These are phyloP conservation scores for Gopherus flavomarginatus DNA, from an alignment of 2,113 vertebrate genomes.

Conservation along the genomic window DNA sequence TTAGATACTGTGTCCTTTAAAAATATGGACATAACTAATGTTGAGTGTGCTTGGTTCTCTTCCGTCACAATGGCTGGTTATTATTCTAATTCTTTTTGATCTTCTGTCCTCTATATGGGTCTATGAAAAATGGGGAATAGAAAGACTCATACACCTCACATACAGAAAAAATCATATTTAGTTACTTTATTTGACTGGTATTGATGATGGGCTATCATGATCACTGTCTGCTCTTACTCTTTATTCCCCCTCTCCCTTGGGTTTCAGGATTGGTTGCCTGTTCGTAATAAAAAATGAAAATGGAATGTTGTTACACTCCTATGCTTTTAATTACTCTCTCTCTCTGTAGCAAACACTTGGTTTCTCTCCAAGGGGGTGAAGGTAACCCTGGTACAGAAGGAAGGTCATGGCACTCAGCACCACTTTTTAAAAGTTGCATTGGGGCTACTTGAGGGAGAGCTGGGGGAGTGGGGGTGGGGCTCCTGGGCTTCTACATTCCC, in stretches of 20 bases:
- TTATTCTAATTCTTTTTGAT: neutral
- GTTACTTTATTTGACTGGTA: neutral
- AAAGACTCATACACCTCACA: neutral
- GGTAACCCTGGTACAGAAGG: neutral
- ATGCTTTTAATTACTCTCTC: neutral
- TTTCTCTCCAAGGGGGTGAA: neutral
- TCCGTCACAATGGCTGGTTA: neutral
- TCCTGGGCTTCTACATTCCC: neutral
- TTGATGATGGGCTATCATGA: neutral
- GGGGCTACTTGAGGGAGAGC: neutral
- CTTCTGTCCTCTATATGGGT: neutral
- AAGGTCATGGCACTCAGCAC: neutral
- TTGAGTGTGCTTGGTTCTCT: neutral
- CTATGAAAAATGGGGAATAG: neutral
- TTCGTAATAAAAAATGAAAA: neutral
- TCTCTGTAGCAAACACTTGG: neutral
- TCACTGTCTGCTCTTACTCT: neutral
- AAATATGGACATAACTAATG: neutral
- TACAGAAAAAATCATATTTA: neutral
- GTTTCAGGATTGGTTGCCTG: neutral
- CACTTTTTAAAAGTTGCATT: neutral
- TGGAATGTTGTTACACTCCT: neutral
- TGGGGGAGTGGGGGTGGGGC: neutral
- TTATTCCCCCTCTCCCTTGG: neutral
- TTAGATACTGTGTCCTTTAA: neutral